These are phyloP conservation scores for Callipepla californica DNA, from an alignment of 2,113 vertebrate genomes.

Conservation along the genomic window DNA sequence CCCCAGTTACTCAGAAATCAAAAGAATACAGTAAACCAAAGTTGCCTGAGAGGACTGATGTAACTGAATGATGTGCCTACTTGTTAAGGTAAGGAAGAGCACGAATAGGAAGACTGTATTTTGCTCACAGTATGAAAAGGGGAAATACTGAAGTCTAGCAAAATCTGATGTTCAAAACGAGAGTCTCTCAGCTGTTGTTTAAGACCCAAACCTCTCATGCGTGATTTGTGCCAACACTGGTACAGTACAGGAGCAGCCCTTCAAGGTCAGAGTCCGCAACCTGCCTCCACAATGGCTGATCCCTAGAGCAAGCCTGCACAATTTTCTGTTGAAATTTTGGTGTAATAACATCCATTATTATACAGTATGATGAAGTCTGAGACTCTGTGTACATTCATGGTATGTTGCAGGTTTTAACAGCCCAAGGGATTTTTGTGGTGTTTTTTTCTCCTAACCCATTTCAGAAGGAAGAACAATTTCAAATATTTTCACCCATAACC, in stretches of 20 bases:
- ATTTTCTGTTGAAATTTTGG: neutral
- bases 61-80: neutral
- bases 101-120: neutral
- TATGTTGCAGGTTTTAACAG: neutral
- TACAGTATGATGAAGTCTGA: neutral
- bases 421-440: neutral
- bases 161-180: neutral
- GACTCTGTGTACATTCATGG: neutral
- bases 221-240: neutral
- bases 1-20: slow-evolving; percentile 3
- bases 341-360: neutral
- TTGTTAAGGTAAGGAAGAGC: neutral
- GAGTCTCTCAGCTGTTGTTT: neutral
- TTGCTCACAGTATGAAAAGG: neutral
- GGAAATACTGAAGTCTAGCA: neutral
- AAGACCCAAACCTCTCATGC: neutral
- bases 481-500: neutral
- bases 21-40: neutral
- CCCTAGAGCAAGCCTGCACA: neutral
- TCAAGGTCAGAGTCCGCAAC: neutral
- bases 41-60: neutral
- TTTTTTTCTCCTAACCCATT: neutral
- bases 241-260: neutral
- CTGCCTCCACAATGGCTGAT: rapidly evolving
- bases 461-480: neutral